A percentile compares a stretch with the other conserved stretches of the same genome.
These are phyloP conservation scores for Phrynocephalus forsythii DNA, from an alignment of 2,797 vertebrate species.

Conservation along the genomic window DNA sequence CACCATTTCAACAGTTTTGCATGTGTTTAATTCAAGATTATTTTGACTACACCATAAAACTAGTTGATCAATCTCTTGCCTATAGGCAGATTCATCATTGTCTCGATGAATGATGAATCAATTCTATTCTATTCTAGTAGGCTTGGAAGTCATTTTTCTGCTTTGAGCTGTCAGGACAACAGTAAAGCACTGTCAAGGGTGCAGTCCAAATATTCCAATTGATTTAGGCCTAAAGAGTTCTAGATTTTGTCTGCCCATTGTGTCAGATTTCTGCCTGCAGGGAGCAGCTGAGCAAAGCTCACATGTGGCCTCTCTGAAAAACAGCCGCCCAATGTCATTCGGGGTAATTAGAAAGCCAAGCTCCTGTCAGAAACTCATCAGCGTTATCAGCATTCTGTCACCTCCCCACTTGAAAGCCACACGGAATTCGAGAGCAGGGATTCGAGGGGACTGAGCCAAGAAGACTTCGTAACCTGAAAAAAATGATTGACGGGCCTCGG, in stretches of 20 bases:
- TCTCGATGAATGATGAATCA: too few relatives aligned
- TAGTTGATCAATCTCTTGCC: too few relatives aligned
- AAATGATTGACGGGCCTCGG: background rate
- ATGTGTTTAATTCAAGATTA: too few relatives aligned
- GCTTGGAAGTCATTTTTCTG: background rate
- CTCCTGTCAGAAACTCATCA: background rate
- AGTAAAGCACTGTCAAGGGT: background rate
- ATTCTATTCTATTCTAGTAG: background rate
- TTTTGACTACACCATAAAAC: too few relatives aligned
- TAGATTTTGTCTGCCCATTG: background rate
- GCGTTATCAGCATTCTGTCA: background rate
- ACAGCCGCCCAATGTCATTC: slow-evolving; percentile 20
- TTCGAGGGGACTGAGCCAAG: background rate
- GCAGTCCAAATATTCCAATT: background rate
- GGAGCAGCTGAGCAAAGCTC: background rate
- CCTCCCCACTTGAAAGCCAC: background rate
- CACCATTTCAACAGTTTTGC: too few relatives aligned
- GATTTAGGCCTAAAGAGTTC: background rate
- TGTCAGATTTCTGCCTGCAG: background rate
- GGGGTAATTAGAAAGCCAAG: slow-evolving; percentile 19
- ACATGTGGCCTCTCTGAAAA: slow-evolving; percentile 17
- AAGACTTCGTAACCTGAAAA: background rate
- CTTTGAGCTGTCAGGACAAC: background rate
- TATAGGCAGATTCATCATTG: too few relatives aligned
- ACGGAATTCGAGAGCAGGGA: background rate